Evolutionary conservation across 2,113 vertebrate species (phyloP).

Genomic region (Oncorhynchus tshawytscha): DNA sequence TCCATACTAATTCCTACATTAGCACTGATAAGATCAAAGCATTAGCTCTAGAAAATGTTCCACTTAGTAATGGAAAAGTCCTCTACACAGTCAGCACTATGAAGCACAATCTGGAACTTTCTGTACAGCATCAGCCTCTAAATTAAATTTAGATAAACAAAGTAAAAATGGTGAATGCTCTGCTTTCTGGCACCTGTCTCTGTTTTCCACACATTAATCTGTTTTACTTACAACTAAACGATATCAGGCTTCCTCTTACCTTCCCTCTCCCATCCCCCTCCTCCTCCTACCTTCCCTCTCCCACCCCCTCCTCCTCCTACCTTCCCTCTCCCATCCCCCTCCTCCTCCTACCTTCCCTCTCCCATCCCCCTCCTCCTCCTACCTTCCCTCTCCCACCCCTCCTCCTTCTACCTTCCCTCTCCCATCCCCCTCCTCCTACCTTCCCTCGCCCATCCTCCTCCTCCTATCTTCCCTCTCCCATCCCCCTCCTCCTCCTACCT

Average conservation of each 20-base stretch:
- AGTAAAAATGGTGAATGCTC: conserved; percentile 7
- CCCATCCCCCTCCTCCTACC: too few relatives aligned
- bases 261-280: too few relatives aligned
- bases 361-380: too few relatives aligned
- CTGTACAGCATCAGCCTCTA: conserved; percentile 4
- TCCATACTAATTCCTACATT: background rate
- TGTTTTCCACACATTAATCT: background rate
- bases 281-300: too few relatives aligned
- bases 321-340: too few relatives aligned
- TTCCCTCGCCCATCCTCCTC: too few relatives aligned
- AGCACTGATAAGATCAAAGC: conserved; percentile 1
- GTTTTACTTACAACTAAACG: conserved; percentile 26
- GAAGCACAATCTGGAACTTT: background rate
- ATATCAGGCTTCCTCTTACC: background rate
- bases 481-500: too few relatives aligned
- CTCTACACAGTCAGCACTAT: background rate
- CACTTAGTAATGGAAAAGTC: too few relatives aligned
- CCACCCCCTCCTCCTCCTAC: too few relatives aligned
- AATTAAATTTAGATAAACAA: conserved; percentile 2
- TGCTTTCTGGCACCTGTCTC: background rate
- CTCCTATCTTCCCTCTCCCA: too few relatives aligned
- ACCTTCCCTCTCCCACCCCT: rapidly evolving
- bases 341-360: rapidly evolving
- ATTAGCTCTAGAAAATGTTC: too few relatives aligned
- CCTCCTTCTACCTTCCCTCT: rapidly evolving